Percentiles rank a stretch among this genome's conserved stretches.
Conservation (phyloP, 2,797 vertebrate genomes). For the Enteromius fasciolatus region DNA sequence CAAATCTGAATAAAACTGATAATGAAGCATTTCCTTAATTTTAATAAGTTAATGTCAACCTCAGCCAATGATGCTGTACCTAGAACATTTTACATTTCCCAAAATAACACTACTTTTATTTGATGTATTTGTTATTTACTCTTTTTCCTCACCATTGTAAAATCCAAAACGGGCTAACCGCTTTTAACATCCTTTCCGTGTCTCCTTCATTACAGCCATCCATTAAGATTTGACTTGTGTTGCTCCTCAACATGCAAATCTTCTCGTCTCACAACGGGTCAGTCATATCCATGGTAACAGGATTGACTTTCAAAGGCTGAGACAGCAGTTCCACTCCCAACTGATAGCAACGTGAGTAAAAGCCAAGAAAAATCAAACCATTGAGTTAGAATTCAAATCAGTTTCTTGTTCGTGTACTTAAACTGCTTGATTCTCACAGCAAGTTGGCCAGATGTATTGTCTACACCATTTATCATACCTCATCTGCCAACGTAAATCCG, state of each 20-base stretch:
- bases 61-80: not conserved
- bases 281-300: constrained; percentile 57
- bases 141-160: not conserved
- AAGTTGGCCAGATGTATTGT: not conserved
- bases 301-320: constrained; percentile 22
- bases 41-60: not conserved
- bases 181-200: not conserved
- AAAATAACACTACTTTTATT: not conserved
- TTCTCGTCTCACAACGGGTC: constrained; percentile 36
- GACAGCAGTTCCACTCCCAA: constrained; percentile 19
- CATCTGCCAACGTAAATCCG: not conserved
- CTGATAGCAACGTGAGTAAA: constrained; percentile 1
- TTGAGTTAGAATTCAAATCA: not conserved
- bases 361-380: constrained; percentile 12
- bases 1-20: not conserved
- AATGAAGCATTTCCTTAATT: not conserved
- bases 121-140: not conserved
- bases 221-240: constrained; percentile 17
- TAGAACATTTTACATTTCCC: not conserved
- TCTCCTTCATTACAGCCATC: constrained; percentile 3
- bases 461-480: not conserved
- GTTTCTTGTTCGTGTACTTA: not conserved
- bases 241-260: constrained; percentile 34
- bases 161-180: not conserved
- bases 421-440: not conserved